Evolutionary conservation across 2,113 vertebrate genomes (phyloP), one percentile per base, ranked within the genome.

Genomic region (Tupaia chinensis): DNA sequence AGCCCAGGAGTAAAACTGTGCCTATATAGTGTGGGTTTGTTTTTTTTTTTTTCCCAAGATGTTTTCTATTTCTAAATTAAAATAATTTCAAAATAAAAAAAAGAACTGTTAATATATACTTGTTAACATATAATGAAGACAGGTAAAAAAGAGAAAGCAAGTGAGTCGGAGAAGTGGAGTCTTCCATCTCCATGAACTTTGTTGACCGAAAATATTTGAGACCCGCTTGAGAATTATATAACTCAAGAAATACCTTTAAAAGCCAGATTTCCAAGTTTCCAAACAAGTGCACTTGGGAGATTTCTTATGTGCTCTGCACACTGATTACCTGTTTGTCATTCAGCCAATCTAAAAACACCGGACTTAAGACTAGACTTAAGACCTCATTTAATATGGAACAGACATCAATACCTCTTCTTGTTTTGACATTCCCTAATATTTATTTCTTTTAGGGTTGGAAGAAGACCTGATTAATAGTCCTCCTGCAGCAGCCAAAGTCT

Each of bases 371-470:
- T 89, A 97, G 94, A 91, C 66, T 69, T 78, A 93, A 85, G 82
- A 72, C 10, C n/a, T 93, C 23, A 89, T 77, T 85, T 73, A 76
- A 78, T 80, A 88, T 76, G 91, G 81, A 92, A 72, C 19, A 96
- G 27, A 92, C 54, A 84, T 66, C 70, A 87, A 5, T 68, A 72
- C 77, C 66, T 32, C 76, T 34, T 88, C 81, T 91, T 73, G 70
- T 82, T 68, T 61, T 93, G 69, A 69, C 70, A 89, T 68, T 73
- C 29, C 77, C 82, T 68, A 93, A 58, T 73, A 84, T 25, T 89
- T 76, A 92, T 16, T 87, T 68, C 44, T 92, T 82, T 76, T 58
- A 90, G 84, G 58, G 44, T 27, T 68, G 69, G 20, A 87, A 66
- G 81, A 56, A 87, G 72, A 72, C 92, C 70, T 87, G 80, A 66